Base-by-base conservation (phyloP, 2,113 vertebrate genomes). In the Gobiocypris rarus region DNA sequence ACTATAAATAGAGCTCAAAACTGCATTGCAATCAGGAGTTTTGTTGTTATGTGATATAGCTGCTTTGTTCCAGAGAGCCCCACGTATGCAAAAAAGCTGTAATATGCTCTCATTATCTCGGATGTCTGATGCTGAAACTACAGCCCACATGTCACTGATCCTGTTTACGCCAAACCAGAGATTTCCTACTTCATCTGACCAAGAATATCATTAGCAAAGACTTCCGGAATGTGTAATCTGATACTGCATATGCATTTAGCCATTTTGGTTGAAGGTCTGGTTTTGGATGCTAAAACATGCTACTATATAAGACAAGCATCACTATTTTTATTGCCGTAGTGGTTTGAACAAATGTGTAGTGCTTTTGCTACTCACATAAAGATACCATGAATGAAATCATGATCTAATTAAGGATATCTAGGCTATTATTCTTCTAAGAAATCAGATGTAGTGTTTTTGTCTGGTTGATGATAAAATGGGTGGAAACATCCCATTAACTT, bases 1-100 rank as follows among this genome's bases (percentile, higher is more conserved):
- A 48, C 78, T 91, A 89, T 92, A 85, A 89, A 87, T 89, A 91
- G 88, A 87, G 89, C 75, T 28, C 65, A 71, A 65, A 59, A 75
- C 59, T 88, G 84, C 84, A 71, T 43, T 70, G 86, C 87, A 90
- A 92, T 91, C 85, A 89, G 86, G 78, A 86, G 80, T 83, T 84
- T 87, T 85, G 87, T 82, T 81, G 80, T 89, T 82, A 89, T 86
- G 86, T 71, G 86, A 89, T 90, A 83, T 88, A 89, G 85, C 76
- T 28, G 45, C 81, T 84, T 74, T 50, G 41, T 69, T 71, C 82
- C 86, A 61, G 81, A 80, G n/a, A 63, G 70, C 76, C 77, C 85
- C 41, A 41, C 59, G 65, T 89, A 86, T 87, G 78, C 89, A 88
- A 86, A 86, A 67, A 75, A 83, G 85, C 85, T 70, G 88, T 90